phyloP scores from a whole-genome alignment of 2,888 invertebrate genomes.

The Gonocerus acuteangulatus region DNA sequence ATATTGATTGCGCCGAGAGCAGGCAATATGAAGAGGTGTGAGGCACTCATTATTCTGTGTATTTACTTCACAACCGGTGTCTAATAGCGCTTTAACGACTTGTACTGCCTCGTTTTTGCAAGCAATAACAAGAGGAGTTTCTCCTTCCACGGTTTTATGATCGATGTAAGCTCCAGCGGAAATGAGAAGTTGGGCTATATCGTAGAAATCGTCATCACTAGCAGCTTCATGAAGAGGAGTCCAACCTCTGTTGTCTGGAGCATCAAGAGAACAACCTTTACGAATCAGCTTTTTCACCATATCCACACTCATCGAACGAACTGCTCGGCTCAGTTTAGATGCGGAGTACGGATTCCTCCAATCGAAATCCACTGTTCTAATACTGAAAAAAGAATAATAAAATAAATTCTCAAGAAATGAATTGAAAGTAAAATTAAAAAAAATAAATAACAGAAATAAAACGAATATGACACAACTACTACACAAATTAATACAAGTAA shows the following conservation, averaged over 20 bases:
- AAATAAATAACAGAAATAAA: background rate
- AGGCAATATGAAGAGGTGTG: slow-evolving; percentile 31
- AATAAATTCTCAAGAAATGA: background rate
- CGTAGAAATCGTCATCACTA: slow-evolving; percentile 41
- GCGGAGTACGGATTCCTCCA: slow-evolving; percentile 48
- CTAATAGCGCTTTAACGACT: slow-evolving; percentile 19
- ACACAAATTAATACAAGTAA: background rate
- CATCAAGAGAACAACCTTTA: slow-evolving; percentile 47
- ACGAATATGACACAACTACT: background rate
- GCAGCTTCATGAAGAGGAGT: slow-evolving; percentile 51
- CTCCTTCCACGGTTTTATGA: slow-evolving; percentile 30
- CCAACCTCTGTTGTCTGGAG: slow-evolving; percentile 50
- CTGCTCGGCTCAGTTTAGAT: slow-evolving; percentile 48
- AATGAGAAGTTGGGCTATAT: slow-evolving; percentile 24
- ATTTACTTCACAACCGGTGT: slow-evolving; percentile 21
- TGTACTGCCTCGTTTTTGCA: slow-evolving; percentile 7
- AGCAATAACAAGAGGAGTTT: slow-evolving; percentile 29
- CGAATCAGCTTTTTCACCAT: slow-evolving; percentile 44
- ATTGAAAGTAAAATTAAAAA: background rate
- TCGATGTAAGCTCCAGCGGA: slow-evolving; percentile 28
- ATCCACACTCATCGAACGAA: slow-evolving; percentile 45
- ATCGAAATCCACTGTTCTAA: slow-evolving; percentile 47
- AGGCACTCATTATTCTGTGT: slow-evolving; percentile 26
- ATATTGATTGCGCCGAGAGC: slow-evolving; percentile 19
- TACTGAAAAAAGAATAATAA: slow-evolving; percentile 28